Evolutionary conservation across 2,113 vertebrate genomes (phyloP).

Genomic region (Andinoacara biseriatus): DNA sequence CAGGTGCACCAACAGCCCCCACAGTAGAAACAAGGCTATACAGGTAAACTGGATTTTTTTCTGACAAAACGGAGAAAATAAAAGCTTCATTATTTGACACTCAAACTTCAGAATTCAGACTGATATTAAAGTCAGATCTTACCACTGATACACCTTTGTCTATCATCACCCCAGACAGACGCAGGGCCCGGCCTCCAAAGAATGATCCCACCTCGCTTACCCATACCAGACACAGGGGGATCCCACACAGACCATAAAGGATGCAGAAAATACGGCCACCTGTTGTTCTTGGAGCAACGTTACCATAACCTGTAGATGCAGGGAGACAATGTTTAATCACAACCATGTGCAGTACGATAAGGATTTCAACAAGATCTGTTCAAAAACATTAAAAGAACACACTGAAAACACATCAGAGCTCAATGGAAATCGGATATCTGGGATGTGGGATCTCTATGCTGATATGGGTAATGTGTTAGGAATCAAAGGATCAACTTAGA

Average conservation of each 20-base stretch:
- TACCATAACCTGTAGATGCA: slow-evolving; percentile 89
- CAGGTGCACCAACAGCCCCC: slow-evolving; percentile 93
- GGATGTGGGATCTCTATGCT: no score
- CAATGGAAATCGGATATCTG: no score
- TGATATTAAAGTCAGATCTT: slow-evolving; percentile 47
- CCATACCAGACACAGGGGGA: slow-evolving; percentile 96
- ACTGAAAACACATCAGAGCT: no score
- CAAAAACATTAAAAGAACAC: no score
- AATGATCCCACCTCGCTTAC: slow-evolving; percentile 96
- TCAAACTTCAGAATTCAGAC: background rate
- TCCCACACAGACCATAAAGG: slow-evolving; percentile 95
- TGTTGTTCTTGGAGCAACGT: slow-evolving; percentile 92
- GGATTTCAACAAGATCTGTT: background rate
- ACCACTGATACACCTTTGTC: slow-evolving; percentile 90
- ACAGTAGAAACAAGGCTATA: slow-evolving; percentile 91
- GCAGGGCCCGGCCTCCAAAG: slow-evolving; percentile 92
- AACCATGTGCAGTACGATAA: background rate
- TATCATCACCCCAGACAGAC: slow-evolving; percentile 90
- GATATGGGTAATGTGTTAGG: no score
- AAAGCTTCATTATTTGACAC: background rate
- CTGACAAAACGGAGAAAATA: slow-evolving; percentile 67
- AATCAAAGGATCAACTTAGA: no score
- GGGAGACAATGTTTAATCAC: background rate
- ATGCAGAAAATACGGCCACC: slow-evolving; percentile 94
- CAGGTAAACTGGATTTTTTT: slow-evolving; percentile 93